Evolutionary conservation across 2,888 invertebrate species (phyloP).

Genomic region (Allygus modestus): DNA sequence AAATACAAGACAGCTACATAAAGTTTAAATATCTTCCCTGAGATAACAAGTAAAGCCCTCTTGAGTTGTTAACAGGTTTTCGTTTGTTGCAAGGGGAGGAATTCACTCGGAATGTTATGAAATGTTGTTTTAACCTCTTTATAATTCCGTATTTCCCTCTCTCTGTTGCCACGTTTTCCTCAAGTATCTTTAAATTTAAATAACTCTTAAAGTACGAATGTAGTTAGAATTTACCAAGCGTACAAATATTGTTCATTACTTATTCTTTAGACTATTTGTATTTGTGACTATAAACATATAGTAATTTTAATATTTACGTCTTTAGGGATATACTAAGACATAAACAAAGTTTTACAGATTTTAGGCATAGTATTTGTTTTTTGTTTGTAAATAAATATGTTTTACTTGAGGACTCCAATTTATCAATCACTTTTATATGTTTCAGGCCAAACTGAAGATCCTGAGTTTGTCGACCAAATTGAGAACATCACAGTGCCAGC

Average conservation of each 20-base stretch:
- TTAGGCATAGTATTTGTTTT: no score
- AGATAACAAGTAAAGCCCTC: conserved; percentile 21
- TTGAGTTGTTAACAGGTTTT: conserved; percentile 33
- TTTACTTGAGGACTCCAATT: no score
- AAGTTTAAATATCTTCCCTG: conserved; percentile 20
- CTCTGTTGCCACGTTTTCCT: background rate
- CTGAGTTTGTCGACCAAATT: conserved; percentile 93
- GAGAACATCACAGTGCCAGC: conserved; percentile 94
- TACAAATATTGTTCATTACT: no score
- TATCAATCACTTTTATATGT: background rate
- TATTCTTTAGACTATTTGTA: no score
- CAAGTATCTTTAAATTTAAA: background rate
- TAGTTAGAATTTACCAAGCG: no score
- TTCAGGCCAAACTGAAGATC: conserved; percentile 77
- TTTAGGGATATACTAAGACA: no score
- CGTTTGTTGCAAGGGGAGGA: conserved; percentile 22
- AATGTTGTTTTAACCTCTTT: conserved; percentile 37
- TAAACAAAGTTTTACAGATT: no score
- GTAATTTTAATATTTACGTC: no score
- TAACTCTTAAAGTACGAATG: no score
- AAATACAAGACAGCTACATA: conserved; percentile 26
- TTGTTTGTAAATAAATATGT: no score
- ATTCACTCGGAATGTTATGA: conserved; percentile 19
- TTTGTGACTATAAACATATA: no score
- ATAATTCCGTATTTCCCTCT: background rate